These are phyloP conservation scores for Aphrocallistes beatrix DNA, from an alignment of 37 sponge, comb jelly and placozoan genomes.

Conservation along the genomic window DNA sequence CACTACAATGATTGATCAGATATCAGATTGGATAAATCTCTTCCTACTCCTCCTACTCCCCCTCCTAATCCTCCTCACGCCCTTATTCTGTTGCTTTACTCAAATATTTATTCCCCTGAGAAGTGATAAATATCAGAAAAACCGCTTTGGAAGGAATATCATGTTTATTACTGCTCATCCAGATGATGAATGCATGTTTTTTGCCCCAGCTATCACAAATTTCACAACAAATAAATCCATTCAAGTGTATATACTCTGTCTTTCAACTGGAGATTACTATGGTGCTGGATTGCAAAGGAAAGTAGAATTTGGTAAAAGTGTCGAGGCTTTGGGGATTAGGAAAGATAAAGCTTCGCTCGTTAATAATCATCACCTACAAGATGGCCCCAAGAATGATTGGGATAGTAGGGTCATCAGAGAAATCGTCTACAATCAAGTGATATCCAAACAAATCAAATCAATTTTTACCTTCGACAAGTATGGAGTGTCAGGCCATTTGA, in stretches of 20 bases:
- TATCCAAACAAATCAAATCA: not conserved
- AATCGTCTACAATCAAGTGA: not conserved
- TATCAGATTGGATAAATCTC: too few species aligned
- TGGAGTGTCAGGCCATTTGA: conserved; percentile 84
- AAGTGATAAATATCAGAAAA: too few species aligned
- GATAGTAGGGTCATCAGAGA: not conserved
- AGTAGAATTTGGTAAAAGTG: conserved; percentile 42
- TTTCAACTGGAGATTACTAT: conserved; percentile 51
- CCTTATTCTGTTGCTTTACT: too few species aligned
- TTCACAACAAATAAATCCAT: not conserved
- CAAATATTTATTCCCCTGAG: too few species aligned
- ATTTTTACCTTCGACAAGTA: conserved; percentile 75
- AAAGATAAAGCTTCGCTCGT: conserved; percentile 28
- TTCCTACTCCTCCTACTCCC: too few species aligned
- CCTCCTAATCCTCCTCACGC: too few species aligned
- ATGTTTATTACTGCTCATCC: conserved; percentile 82
- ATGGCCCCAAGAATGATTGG: conserved; percentile 3
- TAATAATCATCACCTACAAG: conserved; percentile 29
- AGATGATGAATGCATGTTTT: conserved; percentile 98
- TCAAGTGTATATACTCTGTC: not conserved
- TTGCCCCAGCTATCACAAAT: conserved; percentile 64
- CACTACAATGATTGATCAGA: too few species aligned
- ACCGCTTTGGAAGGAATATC: not conserved
- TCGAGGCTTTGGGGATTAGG: conserved; percentile 33
- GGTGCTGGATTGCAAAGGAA: conserved; percentile 49